Evolutionary conservation across 2,888 invertebrate genomes (phyloP).

Genomic region (Mamestra brassicae): DNA sequence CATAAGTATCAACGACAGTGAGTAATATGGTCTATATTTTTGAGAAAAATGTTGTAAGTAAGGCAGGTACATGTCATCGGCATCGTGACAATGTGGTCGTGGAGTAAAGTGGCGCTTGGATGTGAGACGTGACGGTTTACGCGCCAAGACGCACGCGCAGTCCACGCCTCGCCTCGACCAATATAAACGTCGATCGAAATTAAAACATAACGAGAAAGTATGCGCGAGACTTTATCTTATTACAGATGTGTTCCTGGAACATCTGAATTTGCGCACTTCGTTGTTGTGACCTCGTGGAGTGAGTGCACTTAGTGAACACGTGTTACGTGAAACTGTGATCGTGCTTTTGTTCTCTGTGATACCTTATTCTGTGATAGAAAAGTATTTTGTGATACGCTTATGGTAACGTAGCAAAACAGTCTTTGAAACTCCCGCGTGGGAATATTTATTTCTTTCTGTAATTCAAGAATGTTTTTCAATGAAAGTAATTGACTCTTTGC

Average conservation of each 20-base stretch:
- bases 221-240: slow-evolving; percentile 71
- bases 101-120: slow-evolving; percentile 52
- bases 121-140: slow-evolving; percentile 71
- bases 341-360: slow-evolving; percentile 49
- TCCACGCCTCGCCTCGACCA: slow-evolving; percentile 82
- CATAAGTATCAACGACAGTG: slow-evolving; percentile 63
- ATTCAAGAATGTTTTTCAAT: slow-evolving; percentile 26
- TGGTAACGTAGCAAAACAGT: slow-evolving; percentile 62
- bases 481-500: slow-evolving; percentile 25
- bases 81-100: slow-evolving; percentile 70
- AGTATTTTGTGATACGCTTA: slow-evolving; percentile 59
- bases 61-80: slow-evolving; percentile 77
- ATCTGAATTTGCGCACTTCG: slow-evolving; percentile 58
- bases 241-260: slow-evolving; percentile 54
- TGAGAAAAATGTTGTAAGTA: slow-evolving; percentile 56
- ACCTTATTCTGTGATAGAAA: slow-evolving; percentile 54
- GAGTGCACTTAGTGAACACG: slow-evolving; percentile 61
- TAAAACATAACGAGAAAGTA: slow-evolving; percentile 82
- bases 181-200: slow-evolving; percentile 87
- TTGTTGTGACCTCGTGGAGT: slow-evolving; percentile 54
- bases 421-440: slow-evolving; percentile 15
- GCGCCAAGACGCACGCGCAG: slow-evolving; percentile 84
- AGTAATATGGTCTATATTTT: slow-evolving; percentile 66
- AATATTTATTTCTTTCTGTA: slow-evolving; percentile 21
- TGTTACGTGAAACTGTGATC: slow-evolving; percentile 61